These are phyloP conservation scores for Bettongia penicillata DNA, from an alignment of 2,113 vertebrate species.

Conservation along the genomic window DNA sequence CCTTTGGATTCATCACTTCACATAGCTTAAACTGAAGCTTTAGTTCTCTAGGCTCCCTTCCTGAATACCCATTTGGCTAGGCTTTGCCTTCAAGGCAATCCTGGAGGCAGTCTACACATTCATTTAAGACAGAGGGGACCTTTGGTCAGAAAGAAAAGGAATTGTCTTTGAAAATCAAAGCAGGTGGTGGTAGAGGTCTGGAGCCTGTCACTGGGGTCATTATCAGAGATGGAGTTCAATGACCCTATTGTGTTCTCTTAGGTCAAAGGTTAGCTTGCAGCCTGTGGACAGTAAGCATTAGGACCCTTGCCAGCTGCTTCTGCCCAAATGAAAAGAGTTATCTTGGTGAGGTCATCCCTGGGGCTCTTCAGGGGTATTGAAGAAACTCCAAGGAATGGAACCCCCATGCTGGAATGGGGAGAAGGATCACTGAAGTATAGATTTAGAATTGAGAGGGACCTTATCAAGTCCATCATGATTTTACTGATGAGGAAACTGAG, in stretches of 20 bases:
- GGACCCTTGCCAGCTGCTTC: slow-evolving; percentile 50
- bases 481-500: not conserved
- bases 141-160: slow-evolving; percentile 1
- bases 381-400: not conserved
- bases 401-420: not conserved
- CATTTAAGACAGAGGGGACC: not conserved
- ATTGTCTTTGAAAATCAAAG: slow-evolving; percentile 56
- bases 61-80: not conserved
- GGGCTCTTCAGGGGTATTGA: slow-evolving; percentile 37
- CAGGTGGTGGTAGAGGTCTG: slow-evolving; percentile 71
- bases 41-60: not conserved
- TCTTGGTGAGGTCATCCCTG: slow-evolving; percentile 73
- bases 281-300: slow-evolving; percentile 58
- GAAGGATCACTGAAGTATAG: not conserved
- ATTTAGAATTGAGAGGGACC: not conserved
- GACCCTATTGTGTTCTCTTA: slow-evolving; percentile 71
- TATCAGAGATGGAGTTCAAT: slow-evolving; percentile 67
- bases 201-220: slow-evolving; percentile 18
- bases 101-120: not conserved
- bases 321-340: slow-evolving; percentile 74
- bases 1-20: slow-evolving; percentile 59
- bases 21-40: slow-evolving; percentile 41
- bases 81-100: not conserved
- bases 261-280: slow-evolving; percentile 77
- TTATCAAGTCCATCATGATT: not conserved